Base-by-base conservation (phyloP, 1,140 invertebrate genomes). In the Protaetia brevitarsis region DNA sequence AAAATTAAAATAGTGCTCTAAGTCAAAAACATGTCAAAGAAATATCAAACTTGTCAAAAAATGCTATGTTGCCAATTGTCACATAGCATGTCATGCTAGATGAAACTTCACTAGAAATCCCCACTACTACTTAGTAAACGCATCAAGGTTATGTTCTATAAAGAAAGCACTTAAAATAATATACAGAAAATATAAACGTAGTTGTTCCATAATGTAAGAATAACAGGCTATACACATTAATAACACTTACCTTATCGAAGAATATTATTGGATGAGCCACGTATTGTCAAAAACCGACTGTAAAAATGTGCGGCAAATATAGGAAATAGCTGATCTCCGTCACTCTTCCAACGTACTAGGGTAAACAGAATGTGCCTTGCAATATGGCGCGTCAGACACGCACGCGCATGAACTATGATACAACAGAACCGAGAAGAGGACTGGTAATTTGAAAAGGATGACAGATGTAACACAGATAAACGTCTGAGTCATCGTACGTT, bases 111-210 rank as follows among this genome's bases (percentile, higher is more conserved):
- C 26, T 10, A 23, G 26, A 51, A 51, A 51, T 23, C 41, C 34
- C 41, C 41, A 51, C 41, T 23, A 51, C 7, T 8, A 23, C 26
- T 23, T 10, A 16, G 41, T 11, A 51, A 10, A 51, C 19, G 5
- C 41, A 51, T 51, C 13, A 51, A 51, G 41, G 41, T 51, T 51
- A 51, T 51, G 41, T 51, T 51, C 19, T n/a, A n/a, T n/a, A 23
- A 11, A 6, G 26, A 51, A 16, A 23, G 41, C 19, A 3, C 11
- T 2, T 11, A 23, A 10, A 51, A 23, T 51, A 51, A 23, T 19
- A 19, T 19, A 16, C 8, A 23, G 19, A 19, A 51, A 19, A 5
- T 3, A 23, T 19, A 8, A 51, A 51, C 26, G 26, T 10, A 51
- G 11, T 51, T 51, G 7, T 6, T 6, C 0, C 2, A 51, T 51